Evolutionary conservation across 1,140 invertebrate genomes (phyloP), one percentile per base, ranked within the genome.

Genomic region (Aphelinus atriplicis): DNA sequence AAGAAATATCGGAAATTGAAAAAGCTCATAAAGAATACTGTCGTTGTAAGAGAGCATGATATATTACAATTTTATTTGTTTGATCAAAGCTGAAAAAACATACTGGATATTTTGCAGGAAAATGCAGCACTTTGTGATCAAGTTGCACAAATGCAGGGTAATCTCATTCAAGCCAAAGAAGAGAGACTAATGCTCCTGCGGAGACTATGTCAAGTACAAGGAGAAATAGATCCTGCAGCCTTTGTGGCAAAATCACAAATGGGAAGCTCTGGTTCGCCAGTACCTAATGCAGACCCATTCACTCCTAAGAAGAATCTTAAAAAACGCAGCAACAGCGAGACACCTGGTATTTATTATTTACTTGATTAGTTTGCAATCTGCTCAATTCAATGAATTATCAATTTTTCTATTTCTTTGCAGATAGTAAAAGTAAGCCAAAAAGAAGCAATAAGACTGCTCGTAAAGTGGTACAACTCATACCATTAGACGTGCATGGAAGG

Each of bases 91-190:
- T 26, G 26, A 26, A 26, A 26, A 26, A 47, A 64, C 7, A 10
- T 10, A 48, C 57, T 9, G 2, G 47, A 64, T 48, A 26, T 10
- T 64, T 58, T 26, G 42, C 78, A 95, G 94, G 92, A 94, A 88
- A 95, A 95, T 91, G 93, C 93, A 77, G 92, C 93, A 26, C 80
- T 95, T 7, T 95, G 94, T 85, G 94, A 95, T 90, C 93, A 95
- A 90, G 92, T 95, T 56, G 90, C 93, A 7, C 89, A 91, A 84
- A 90, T 93, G 75, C 93, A 95, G 87, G 92, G 94, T 80, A 93
- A 92, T 86, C 91, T 94, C 58, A 85, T 93, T 61, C 88, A 92
- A 75, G 91, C 91, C 1, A 94, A 93, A 83, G 93, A 95, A 85
- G 94, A 95, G 84, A 88, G 94, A 78, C 90, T 93, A 83, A 94